Evolutionary conservation across 2,888 invertebrate genomes (phyloP), one percentile per base, ranked within the genome.

Genomic region (Cistogaster globosa): DNA sequence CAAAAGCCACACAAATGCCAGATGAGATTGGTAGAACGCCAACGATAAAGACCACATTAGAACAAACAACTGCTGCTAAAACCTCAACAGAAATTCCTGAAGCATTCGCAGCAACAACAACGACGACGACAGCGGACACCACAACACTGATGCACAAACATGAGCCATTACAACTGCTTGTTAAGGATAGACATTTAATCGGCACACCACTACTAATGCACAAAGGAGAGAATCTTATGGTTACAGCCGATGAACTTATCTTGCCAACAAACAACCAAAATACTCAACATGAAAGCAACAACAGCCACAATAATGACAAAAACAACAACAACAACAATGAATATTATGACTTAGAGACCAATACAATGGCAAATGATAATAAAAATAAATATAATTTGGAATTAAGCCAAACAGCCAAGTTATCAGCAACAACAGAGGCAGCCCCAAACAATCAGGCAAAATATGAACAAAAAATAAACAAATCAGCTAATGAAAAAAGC

Each of bases 161-260:
- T 75, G 88, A 90, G 68, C 89, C 89, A 58, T 68, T 91, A 85
- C 91, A 91, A 87, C 84, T 91, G 87, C 90, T 91, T 77, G 89
- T 91, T 87, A 91, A 90, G 86, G 90, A 92, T 87, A 90, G 91
- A 65, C 92, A 92, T 89, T 88, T 92, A 89, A 92, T 92, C 90
- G 91, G 91, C 72, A 92, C 91, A 84, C 91, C 91, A 87, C 86
- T 92, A 88, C 89, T 92, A 85, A 91, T 91, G 91, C 91, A 91
- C 87, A 91, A 91, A 87, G 92, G 91, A 88, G 90, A 91, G 87
- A 91, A 91, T 88, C 89, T 91, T 80, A 87, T 91, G 81, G 89
- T 90, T 81, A 91, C 91, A 86, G 89, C 91, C 42, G 90, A 90
- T 86, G 90, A 89, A 86, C 87, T 90, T 87, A 86, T 90, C 87